A percentile compares a stretch with the other conserved stretches of the same genome.
Conservation (phyloP, 2,888 invertebrate species). For the Crematogaster levior region DNA sequence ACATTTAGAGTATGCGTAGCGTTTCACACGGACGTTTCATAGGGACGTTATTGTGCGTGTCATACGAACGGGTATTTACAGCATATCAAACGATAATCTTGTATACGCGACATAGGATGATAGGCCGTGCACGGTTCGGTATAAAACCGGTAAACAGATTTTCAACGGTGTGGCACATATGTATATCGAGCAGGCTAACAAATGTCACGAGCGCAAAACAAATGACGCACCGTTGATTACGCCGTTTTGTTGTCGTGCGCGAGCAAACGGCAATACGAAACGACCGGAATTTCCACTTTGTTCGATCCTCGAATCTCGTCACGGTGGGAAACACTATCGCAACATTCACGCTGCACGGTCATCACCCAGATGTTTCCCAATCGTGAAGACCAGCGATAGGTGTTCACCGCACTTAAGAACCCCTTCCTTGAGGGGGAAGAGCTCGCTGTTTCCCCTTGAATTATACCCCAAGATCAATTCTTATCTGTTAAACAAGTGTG, state of each 20-base stretch:
- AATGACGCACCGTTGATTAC: constrained; percentile 24
- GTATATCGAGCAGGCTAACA: not conserved
- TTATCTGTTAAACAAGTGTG: constrained; percentile 39
- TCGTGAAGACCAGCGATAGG: constrained; percentile 1
- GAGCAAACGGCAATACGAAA: constrained; percentile 11
- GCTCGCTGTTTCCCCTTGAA: not conserved
- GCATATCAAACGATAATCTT: constrained; percentile 11
- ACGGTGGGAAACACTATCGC: constrained; percentile 32
- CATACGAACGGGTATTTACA: not conserved
- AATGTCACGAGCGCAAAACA: constrained; percentile 34
- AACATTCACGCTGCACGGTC: not conserved
- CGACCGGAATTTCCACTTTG: constrained; percentile 66
- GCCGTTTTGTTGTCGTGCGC: constrained; percentile 13
- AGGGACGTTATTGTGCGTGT: not conserved
- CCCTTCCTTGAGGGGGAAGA: not conserved
- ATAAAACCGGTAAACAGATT: constrained; percentile 28
- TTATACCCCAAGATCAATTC: constrained; percentile 3
- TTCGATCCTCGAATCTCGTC: constrained; percentile 58
- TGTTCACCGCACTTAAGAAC: not conserved
- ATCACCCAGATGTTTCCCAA: constrained; percentile 9
- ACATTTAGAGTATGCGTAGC: not conserved
- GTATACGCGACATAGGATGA: not conserved
- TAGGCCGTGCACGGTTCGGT: not conserved
- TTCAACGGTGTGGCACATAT: not conserved
- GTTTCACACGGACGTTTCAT: not conserved